Evolutionary conservation across 2,797 vertebrate genomes (phyloP).

Genomic region (Ceryle rudis): DNA sequence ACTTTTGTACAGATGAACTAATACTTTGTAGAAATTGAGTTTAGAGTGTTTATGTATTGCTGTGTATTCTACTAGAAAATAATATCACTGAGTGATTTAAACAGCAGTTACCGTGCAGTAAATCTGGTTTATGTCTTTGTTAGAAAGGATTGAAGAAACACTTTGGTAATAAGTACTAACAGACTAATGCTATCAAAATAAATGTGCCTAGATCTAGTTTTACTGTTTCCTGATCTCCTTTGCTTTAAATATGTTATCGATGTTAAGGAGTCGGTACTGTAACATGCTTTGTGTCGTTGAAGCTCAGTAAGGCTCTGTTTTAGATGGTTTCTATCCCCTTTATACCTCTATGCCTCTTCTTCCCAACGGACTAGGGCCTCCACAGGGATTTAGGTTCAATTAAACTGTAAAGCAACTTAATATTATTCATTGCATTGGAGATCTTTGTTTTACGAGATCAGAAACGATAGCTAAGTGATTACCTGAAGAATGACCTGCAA

Average conservation of each 20-base stretch:
- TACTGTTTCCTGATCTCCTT: not conserved
- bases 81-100: not conserved
- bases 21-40: not conserved
- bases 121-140: not conserved
- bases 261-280: not conserved
- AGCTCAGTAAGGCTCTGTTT: not conserved
- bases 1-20: not conserved
- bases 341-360: not conserved
- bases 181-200: conserved; percentile 21
- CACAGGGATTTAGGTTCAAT: not conserved
- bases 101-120: not conserved
- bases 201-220: not conserved
- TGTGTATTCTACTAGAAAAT: not conserved
- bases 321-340: not conserved
- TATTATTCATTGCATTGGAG: not conserved
- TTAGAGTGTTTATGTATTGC: not conserved
- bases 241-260: not conserved
- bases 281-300: not conserved
- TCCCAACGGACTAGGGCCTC: not conserved
- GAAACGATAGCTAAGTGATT: not conserved
- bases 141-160: not conserved
- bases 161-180: not conserved
- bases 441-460: not conserved
- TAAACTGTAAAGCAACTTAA: not conserved
- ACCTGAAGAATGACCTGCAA: not conserved